These are phyloP conservation scores for Enteromius thamalakanensis DNA, from an alignment of 2,797 vertebrate genomes.

Conservation along the genomic window DNA sequence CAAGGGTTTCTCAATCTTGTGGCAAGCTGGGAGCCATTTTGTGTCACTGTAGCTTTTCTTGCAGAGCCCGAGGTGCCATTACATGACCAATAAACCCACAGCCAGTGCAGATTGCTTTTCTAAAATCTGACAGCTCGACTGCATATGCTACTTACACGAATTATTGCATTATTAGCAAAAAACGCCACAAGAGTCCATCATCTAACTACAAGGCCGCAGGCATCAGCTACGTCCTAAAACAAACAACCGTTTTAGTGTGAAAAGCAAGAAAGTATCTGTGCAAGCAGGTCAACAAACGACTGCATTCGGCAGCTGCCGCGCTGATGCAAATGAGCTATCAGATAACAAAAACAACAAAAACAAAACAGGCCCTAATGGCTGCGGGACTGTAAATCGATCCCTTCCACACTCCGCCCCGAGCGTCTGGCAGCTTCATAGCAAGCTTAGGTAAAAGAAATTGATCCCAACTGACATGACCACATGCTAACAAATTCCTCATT, in stretches of 20 bases:
- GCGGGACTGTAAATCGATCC: conserved; percentile 56
- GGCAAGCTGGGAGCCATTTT: conserved; percentile 48
- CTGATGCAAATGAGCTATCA: conserved; percentile 76
- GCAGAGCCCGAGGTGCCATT: conserved; percentile 14
- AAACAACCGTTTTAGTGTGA: conserved; percentile 17
- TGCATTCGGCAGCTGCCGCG: conserved; percentile 73
- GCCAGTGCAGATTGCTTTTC: conserved; percentile 2
- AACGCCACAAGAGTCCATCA: conserved; percentile 18
- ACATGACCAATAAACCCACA: conserved; percentile 42
- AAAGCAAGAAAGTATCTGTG: conserved; percentile 37
- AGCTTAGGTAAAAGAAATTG: conserved; percentile 57
- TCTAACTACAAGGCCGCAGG: not conserved
- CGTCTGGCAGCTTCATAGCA: conserved; percentile 52
- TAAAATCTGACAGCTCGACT: conserved; percentile 8
- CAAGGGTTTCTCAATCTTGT: conserved; percentile 13
- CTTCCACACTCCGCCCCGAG: conserved; percentile 41
- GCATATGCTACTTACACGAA: not conserved
- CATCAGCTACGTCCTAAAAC: conserved; percentile 26
- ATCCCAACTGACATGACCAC: conserved; percentile 58
- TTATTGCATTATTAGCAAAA: not conserved
- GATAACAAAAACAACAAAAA: conserved; percentile 78
- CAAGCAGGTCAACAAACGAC: conserved; percentile 46
- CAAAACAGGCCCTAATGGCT: conserved; percentile 62
- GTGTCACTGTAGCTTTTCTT: conserved; percentile 18
- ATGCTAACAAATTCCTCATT: conserved; percentile 59